Evolutionary conservation across 92 coral and sea anemone genomes (phyloP), one percentile per base, ranked within the genome.

Genomic region (Umimayanthus chanpuru): DNA sequence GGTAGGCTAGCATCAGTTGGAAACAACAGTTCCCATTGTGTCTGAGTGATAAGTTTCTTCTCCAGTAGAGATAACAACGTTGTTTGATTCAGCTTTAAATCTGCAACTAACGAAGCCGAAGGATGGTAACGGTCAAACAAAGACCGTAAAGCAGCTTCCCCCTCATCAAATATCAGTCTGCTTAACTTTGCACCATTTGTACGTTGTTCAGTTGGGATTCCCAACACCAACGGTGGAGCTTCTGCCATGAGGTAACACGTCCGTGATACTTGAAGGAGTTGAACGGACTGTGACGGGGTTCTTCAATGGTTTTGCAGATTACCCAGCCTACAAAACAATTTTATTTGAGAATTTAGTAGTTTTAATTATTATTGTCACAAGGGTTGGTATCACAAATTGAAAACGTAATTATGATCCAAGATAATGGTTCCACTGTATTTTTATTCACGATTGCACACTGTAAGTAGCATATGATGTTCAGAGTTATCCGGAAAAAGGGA

Each of bases 1-100:
- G 36, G 36, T 32, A 32, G 36, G 36, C 36, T 32, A 32, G 36
- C 36, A 32, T 32, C 36, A 32, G 36, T 32, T 32, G 36, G 89
- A 70, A 86, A 86, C 5, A 86, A 70, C 36, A 16, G 14, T 21
- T 86, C 73, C 89, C 89, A 86, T 49, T 85, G 80, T 15, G 78
- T 29, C 12, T 41, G 61, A 8, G 43, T 73, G 4, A 85, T 20
- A 75, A 86, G n/a, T 30, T 32, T 74, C 28, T 38, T 58, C 23
- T n/a, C 36, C 36, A 76, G 50, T 47, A 86, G 89, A 11, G 73
- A 68, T n/a, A 25, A 1, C 0, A 86, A 79, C 0, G 6, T 55
- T 18, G 3, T 9, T 29, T 75, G 29, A 21, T 32, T 86, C 7
- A 61, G 18, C 16, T 9, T 56, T 56, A 86, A 71, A 73, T 21